These are phyloP conservation scores for Sarcophaga peregrina DNA, from an alignment of 1,140 invertebrate species.

Conservation along the genomic window DNA sequence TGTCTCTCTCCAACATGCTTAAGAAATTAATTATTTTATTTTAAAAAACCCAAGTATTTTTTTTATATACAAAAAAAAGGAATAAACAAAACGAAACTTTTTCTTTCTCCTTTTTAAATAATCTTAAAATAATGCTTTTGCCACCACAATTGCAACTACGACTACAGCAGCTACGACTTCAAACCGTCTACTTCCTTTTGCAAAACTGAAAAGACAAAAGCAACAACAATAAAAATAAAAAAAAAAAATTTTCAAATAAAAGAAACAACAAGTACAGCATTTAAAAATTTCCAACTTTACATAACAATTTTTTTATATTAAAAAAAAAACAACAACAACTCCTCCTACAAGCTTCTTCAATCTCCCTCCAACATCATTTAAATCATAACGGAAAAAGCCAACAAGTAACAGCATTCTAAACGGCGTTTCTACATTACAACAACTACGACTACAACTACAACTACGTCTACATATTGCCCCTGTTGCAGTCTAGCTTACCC, in stretches of 20 bases:
- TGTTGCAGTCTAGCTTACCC: no score
- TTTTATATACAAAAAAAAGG: not conserved
- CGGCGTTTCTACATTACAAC: slow-evolving; percentile 17
- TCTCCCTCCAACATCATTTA: no score
- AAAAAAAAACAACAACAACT: no score
- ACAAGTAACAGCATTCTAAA: not conserved
- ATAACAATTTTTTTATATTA: no score
- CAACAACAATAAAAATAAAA: no score
- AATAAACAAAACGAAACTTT: not conserved
- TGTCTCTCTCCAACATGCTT: not conserved
- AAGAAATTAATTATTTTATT: slow-evolving; percentile 16
- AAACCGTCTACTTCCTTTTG: slow-evolving; percentile 8
- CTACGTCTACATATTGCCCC: not conserved
- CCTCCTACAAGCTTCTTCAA: no score
- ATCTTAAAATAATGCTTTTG: no score
- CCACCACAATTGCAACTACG: not conserved
- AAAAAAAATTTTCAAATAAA: no score
- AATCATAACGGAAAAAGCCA: no score
- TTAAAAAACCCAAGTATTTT: not conserved
- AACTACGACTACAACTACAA: not conserved
- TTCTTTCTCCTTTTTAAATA: not conserved
- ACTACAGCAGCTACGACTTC: not conserved
- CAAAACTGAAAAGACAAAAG: no score
- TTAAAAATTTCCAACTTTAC: no score
- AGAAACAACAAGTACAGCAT: no score